Base-by-base conservation (phyloP, 2,888 invertebrate genomes). In the Seladonia tumulorum region DNA sequence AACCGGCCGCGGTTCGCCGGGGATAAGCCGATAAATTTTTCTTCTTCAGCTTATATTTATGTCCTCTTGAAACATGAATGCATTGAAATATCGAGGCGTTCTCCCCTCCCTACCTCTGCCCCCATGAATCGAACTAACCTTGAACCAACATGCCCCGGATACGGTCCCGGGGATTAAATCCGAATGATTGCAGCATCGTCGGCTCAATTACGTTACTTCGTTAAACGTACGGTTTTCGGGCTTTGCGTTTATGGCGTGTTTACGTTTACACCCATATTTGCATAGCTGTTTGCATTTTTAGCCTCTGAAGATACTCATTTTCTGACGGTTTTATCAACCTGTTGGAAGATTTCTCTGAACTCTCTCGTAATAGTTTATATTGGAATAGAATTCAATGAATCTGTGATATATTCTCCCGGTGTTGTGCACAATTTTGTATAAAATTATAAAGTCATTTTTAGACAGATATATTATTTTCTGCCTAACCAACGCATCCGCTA, bases 21-120 rank as follows among this genome's bases (percentile, higher is more conserved):
- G 16, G 25, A 39, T 81, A 74, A 70, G 70, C 42, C 53, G 25
- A 42, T 57, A 53, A 78, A 78, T 78, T 77, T 77, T 68, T 68
- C 77, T 81, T 63, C 53, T 29, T 63, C 35, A 35, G 42, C 57
- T 81, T 77, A 77, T 29, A 77, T 29, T 60, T 47, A 29, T 45
- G 18, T 18, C 49, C 25, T 53, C 53, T 76, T 68, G 25, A 71
- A 78, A 57, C 53, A 42, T 18, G 25, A 70, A 53, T 70, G 14
- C 63, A 42, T 60, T 49, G 72, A 63, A 63, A 76, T 63, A 77
- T 63, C 39, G 49, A 29, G 63, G 22, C 35, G 22, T 35, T 25
- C 35, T 35, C 35, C 35, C n/a, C n/a, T n/a, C n/a, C n/a, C n/a
- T n/a, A n/a, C n/a, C n/a, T n/a, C n/a, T n/a, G n/a, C n/a, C n/a